Evolutionary conservation across 2,797 vertebrate genomes (phyloP).

Genomic region (Fratercula arctica): DNA sequence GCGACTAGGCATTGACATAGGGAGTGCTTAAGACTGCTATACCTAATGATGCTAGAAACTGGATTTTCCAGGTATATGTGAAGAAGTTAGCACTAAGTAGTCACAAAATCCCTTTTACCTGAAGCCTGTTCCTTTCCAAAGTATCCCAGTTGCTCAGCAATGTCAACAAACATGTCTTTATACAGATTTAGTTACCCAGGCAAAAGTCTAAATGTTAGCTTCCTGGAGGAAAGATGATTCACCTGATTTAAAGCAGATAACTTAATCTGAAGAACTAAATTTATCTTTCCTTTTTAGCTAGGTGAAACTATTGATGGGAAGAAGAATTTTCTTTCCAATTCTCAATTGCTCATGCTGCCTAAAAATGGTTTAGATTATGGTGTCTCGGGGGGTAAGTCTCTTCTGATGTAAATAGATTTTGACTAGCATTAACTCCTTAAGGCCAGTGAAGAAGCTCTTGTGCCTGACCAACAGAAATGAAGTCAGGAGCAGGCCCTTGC

Average conservation of each 20-base stretch:
- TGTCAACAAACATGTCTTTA: background rate
- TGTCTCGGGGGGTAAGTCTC: background rate
- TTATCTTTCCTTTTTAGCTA: constrained; percentile 23
- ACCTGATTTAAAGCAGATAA: constrained; percentile 47
- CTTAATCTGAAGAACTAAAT: constrained; percentile 31
- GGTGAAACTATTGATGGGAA: constrained; percentile 22
- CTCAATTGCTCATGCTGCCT: background rate
- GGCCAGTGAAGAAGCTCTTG: background rate
- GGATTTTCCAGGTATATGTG: background rate
- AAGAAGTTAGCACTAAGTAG: background rate
- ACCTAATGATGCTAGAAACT: background rate
- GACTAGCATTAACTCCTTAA: background rate
- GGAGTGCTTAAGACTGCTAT: background rate
- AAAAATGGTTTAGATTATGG: constrained; percentile 6
- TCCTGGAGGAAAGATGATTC: constrained; percentile 36
- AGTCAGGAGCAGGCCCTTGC: background rate
- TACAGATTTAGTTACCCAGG: background rate
- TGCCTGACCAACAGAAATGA: background rate
- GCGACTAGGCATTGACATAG: background rate
- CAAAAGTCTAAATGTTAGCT: background rate
- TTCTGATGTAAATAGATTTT: constrained; percentile 5
- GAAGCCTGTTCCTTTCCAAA: background rate
- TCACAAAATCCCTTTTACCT: background rate
- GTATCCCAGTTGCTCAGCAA: background rate
- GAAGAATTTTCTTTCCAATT: background rate